Evolutionary conservation across 2,888 invertebrate genomes (phyloP), one percentile per base, ranked within the genome.

Genomic region (Halictus ligatus): DNA sequence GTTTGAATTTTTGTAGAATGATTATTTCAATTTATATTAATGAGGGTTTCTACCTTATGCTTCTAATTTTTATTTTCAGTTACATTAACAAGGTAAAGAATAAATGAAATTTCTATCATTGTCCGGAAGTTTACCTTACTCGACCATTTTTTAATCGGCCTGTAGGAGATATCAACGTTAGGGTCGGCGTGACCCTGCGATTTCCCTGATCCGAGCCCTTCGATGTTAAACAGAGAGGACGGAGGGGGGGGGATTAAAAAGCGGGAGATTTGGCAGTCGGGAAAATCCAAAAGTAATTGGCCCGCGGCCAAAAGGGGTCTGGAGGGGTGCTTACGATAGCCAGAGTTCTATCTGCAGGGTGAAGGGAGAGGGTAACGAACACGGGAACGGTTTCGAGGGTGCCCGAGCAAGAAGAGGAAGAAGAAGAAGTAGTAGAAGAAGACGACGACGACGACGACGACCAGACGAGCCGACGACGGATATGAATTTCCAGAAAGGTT

Each of bases 401-500:
- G 50, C 12, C 25, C 58, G 67, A 29, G 35, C 21, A 10, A 64
- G 46, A 78, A 72, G 84, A 72, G 60, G 80, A 25, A 60, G 60
- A 25, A 60, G 64, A 67, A 35, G 35, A 2, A 67, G 67, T 7
- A 67, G 35, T 18, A 35, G 67, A 21, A 67, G 67, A 67, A 0
- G 67, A 67, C 0, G n/a, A n/a, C n/a, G n/a, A n/a, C n/a, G 67
- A 78, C 21, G 84, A 75, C 58, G 80, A 60, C 64, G 75, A n/a
- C 77, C 77, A 72, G 69, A 78, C 69, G 78, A 78, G 43, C 58
- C 46, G 69, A 74, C 67, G 84, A 60, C 88, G 92, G 91, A 93
- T 93, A 93, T 93, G 93, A 93, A 93, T 92, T 91, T 91, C 92
- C 86, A 82, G 91, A 86, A 87, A 87, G 92, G 93, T 93, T 93